Percentiles rank a stretch among this genome's conserved stretches.
phyloP scores from a whole-genome alignment of 2,797 vertebrate species.

The Cygnus olor region DNA sequence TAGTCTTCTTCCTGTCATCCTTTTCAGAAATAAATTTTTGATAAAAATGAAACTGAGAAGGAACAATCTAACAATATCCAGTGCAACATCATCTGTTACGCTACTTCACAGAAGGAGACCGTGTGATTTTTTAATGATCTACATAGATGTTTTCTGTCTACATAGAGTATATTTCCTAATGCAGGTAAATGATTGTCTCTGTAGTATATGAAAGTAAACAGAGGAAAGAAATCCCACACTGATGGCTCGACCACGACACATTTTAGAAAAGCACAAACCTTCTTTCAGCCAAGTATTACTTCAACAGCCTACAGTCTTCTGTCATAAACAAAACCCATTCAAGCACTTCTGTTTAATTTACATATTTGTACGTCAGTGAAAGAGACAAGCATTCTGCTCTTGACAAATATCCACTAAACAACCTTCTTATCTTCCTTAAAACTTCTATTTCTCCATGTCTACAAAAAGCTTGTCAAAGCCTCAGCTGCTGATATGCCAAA shows the following conservation, averaged over 20 bases:
- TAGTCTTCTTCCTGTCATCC: neutral
- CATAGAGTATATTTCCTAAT: neutral
- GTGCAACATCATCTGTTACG: neutral
- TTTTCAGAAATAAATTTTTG: neutral
- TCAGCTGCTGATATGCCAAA: neutral
- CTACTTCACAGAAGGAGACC: neutral
- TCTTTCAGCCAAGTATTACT: constrained; percentile 6
- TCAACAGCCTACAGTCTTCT: constrained; percentile 7
- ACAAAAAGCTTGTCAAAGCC: constrained; percentile 21
- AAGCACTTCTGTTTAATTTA: constrained; percentile 32
- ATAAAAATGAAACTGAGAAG: constrained; percentile 15
- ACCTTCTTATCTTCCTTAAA: constrained; percentile 5
- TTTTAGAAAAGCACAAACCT: neutral
- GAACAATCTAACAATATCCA: neutral
- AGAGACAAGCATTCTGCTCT: constrained; percentile 18
- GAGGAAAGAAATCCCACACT: neutral
- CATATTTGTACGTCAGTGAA: constrained; percentile 1
- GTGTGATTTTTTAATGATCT: neutral
- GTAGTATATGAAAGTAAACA: neutral
- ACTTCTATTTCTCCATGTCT: neutral
- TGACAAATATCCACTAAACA: constrained; percentile 36
- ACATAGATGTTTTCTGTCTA: neutral
- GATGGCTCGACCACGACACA: neutral
- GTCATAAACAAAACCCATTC: neutral
- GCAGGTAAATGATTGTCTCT: neutral